A percentile compares a stretch with the other conserved stretches of the same genome.
Conservation (phyloP, 2,113 vertebrate species). For the Pongo pygmaeus region DNA sequence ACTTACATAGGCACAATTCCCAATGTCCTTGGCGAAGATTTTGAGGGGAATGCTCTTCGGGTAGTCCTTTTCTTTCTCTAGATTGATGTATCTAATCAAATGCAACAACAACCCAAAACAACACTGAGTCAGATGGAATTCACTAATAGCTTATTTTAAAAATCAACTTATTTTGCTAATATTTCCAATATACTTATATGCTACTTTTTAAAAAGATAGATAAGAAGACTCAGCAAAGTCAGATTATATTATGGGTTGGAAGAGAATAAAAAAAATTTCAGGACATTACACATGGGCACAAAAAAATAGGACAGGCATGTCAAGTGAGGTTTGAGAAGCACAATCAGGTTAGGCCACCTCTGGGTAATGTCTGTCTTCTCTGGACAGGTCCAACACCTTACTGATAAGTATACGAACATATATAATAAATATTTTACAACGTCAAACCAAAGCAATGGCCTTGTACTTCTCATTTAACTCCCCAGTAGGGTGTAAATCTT, state of each 20-base stretch:
- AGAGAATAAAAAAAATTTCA: neutral
- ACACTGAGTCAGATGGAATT: slow-evolving; percentile 65
- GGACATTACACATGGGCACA: slow-evolving; percentile 13
- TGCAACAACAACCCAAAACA: slow-evolving; percentile 68
- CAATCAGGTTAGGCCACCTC: neutral
- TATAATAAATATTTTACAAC: neutral
- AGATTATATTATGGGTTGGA: slow-evolving; percentile 60
- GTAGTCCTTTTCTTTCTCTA: slow-evolving; percentile 94
- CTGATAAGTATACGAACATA: neutral
- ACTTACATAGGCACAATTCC: slow-evolving; percentile 94
- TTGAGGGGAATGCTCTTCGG: slow-evolving; percentile 95
- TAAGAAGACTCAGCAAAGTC: slow-evolving; percentile 56
- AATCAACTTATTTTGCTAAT: slow-evolving; percentile 48
- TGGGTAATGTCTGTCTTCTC: neutral
- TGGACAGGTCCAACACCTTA: neutral
- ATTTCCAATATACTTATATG: slow-evolving; percentile 45
- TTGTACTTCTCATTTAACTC: slow-evolving; percentile 2
- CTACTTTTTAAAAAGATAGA: neutral
- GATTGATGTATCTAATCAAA: slow-evolving; percentile 89
- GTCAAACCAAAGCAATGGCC: neutral
- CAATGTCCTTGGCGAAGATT: slow-evolving; percentile 94
- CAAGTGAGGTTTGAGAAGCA: neutral
- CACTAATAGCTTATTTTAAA: slow-evolving; percentile 32
- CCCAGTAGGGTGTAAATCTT: neutral
- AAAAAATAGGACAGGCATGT: neutral